Evolutionary conservation across 2,888 invertebrate species (phyloP), one percentile per base, ranked within the genome.

Genomic region (Teinopalpus imperialis): DNA sequence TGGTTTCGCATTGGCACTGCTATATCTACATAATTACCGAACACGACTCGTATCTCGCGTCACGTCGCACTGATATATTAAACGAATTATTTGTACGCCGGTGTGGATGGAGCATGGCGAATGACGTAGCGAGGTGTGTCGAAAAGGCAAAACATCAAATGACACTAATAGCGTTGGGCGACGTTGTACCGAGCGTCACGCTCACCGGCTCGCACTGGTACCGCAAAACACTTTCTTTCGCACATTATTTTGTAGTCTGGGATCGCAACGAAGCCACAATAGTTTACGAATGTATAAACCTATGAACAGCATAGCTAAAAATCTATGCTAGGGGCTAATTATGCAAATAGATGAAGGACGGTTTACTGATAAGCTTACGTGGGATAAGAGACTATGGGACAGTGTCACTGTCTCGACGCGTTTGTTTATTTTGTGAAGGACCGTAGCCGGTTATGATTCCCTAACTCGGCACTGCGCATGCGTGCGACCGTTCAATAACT

Each of bases 201-300:
- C 77, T 81, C 53, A 61, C 57, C 74, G 74, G 60, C 20, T 51
- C 68, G 63, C 65, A 59, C 45, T 20, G 37, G 12, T 27, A 23
- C 61, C 66, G 66, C 66, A 66, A 61, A 69, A 66, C 81, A 86
- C 85, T 87, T 87, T 85, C 85, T 81, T 85, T 76, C 76, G 70
- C 74, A 77, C 73, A 70, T 75, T 69, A 79, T 72, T 76, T 70
- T 74, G 72, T 75, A 57, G 68, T 69, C 42, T 35, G 16, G 30
- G 23, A 41, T 45, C 13, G 34, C 39, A 32, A 7, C 21, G 27
- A 39, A 34, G 14, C 37, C 46, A 34, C 42, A 37, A 20, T 7
- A 24, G 14, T 37, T 42, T 27, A 10, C 18, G 26, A 21, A 29
- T 8, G 10, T 27, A 27, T 5, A 9, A 14, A 10, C 16, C 24